Percentiles rank a stretch among this genome's conserved stretches.
Conservation (phyloP, 2,797 vertebrate genomes). For the Hippopotamyrus pictus region DNA sequence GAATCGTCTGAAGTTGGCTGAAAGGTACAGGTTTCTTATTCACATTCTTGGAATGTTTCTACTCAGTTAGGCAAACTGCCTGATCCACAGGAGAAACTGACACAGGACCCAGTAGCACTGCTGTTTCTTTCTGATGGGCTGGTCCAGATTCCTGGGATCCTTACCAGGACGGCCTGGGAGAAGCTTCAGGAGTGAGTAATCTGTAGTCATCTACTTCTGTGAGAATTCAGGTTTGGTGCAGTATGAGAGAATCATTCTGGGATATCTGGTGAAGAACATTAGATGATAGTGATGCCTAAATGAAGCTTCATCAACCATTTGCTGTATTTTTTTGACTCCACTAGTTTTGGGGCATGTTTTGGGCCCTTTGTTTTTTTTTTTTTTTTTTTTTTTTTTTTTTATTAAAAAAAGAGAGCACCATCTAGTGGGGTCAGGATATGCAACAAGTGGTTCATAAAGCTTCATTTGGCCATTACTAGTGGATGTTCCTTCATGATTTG, state of each 20-base stretch:
- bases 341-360: not conserved
- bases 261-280: not conserved
- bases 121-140: constrained; percentile 1
- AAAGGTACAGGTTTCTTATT: not conserved
- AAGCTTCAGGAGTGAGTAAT: not conserved
- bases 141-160: constrained; percentile 4
- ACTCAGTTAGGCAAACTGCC: not conserved
- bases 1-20: not conserved
- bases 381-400: not conserved
- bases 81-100: not conserved
- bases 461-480: not conserved
- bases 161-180: not conserved
- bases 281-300: not conserved
- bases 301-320: not conserved
- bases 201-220: not conserved
- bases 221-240: not conserved
- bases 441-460: not conserved
- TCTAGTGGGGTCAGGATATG: not conserved
- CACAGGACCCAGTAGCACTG: not conserved
- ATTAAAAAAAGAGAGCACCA: not conserved
- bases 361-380: too few relatives aligned
- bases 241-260: not conserved
- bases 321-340: not conserved
- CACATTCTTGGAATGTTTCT: not conserved
- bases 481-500: not conserved